Evolutionary conservation across 2,888 invertebrate genomes (phyloP).

Genomic region (Ecdyonurus torrentis): DNA sequence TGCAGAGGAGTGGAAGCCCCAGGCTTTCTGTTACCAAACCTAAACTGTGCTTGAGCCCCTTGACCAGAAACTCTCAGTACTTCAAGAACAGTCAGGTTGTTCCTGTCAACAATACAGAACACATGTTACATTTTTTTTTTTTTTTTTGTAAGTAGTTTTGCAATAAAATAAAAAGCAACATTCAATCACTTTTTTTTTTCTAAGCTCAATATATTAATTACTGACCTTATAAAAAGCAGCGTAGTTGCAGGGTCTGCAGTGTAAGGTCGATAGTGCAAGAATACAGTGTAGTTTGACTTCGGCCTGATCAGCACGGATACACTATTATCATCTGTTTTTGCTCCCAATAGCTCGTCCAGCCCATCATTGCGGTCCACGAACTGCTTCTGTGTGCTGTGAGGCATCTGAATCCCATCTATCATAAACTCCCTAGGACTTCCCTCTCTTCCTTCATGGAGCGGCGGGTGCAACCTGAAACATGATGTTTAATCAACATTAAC

Average conservation of each 20-base stretch:
- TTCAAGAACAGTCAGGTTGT: constrained; percentile 87
- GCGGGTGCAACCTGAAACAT: constrained; percentile 18
- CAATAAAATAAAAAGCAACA: too few species aligned
- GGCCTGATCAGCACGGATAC: background rate
- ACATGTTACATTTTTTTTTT: too few species aligned
- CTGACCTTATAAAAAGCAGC: constrained; percentile 29
- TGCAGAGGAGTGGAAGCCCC: constrained; percentile 55
- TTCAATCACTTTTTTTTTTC: too few species aligned
- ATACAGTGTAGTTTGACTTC: background rate
- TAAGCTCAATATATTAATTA: too few species aligned
- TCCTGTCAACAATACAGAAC: too few species aligned
- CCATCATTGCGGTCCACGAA: constrained; percentile 3
- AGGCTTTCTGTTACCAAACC: constrained; percentile 72
- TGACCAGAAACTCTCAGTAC: constrained; percentile 64
- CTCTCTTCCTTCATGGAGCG: constrained; percentile 4
- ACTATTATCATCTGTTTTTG: background rate
- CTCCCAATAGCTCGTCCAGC: constrained; percentile 1
- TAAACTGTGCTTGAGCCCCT: constrained; percentile 73
- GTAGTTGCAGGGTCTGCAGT: constrained; percentile 29
- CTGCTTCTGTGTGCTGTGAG: too few species aligned
- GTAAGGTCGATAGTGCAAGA: constrained; percentile 8
- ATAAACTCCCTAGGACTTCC: constrained; percentile 2
- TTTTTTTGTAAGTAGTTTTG: too few species aligned
- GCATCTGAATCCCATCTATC: constrained; percentile 3
- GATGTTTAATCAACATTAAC: too few species aligned